These are phyloP conservation scores for Drosophila orena DNA, from an alignment of 1,140 invertebrate species.

Conservation along the genomic window DNA sequence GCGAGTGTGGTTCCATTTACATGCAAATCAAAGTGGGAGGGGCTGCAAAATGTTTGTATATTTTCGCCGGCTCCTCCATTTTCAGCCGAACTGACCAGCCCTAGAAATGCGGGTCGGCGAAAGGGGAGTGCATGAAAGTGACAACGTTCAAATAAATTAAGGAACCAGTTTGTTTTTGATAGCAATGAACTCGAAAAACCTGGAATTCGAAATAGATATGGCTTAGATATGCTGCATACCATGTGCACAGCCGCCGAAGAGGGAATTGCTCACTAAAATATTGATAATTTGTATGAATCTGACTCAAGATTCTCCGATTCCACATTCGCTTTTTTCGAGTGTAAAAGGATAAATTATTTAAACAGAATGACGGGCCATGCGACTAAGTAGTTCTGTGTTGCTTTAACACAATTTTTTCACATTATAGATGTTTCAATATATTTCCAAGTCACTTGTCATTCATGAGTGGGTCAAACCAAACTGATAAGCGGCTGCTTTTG, in stretches of 20 bases:
- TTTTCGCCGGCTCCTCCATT: constrained; percentile 6
- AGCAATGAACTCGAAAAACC: not conserved
- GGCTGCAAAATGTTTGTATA: constrained; percentile 14
- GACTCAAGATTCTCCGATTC: too few relatives aligned
- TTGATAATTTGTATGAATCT: too few relatives aligned
- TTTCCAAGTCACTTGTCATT: constrained; percentile 1
- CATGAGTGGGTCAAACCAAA: not conserved
- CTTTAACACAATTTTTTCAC: too few relatives aligned
- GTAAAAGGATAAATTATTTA: too few relatives aligned
- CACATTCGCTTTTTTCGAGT: too few relatives aligned
- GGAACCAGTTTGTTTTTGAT: not conserved
- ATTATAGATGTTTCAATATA: too few relatives aligned
- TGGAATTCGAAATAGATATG: not conserved
- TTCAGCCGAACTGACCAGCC: constrained; percentile 18
- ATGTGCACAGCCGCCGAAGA: too few relatives aligned
- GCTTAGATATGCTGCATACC: not conserved
- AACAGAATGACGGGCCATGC: too few relatives aligned
- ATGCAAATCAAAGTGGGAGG: constrained; percentile 44
- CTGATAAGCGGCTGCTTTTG: constrained; percentile 46
- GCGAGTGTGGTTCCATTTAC: constrained; percentile 41
- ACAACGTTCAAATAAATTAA: not conserved
- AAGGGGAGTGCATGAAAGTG: constrained; percentile 7
- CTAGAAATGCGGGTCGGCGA: constrained; percentile 24
- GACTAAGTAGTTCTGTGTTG: too few relatives aligned
- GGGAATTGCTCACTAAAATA: too few relatives aligned